Conservation (phyloP, 1,140 invertebrate genomes). For the Pseudomyrmex pallidus region DNA sequence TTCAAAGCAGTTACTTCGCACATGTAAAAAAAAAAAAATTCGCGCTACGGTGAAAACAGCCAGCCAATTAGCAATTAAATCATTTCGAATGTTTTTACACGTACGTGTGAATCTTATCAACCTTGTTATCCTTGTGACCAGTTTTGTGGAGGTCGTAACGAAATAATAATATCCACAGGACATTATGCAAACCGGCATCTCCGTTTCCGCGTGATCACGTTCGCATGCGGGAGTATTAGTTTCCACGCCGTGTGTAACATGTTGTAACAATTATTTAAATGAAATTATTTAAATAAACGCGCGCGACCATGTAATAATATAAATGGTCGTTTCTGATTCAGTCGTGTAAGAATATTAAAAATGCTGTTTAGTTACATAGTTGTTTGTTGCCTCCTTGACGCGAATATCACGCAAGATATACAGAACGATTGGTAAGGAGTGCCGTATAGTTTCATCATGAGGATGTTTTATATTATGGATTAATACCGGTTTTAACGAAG, state of each 20-base stretch:
- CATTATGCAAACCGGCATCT: not conserved
- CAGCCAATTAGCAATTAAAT: not conserved
- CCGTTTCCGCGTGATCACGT: not conserved
- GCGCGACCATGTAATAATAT: too few relatives aligned
- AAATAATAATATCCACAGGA: not conserved
- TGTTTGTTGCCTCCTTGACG: too few relatives aligned
- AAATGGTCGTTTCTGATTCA: too few relatives aligned
- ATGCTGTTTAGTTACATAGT: too few relatives aligned
- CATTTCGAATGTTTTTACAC: conserved; percentile 13
- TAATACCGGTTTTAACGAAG: not conserved
- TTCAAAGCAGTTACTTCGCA: too few relatives aligned
- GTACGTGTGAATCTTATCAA: conserved; percentile 16
- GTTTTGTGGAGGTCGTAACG: conserved; percentile 19
- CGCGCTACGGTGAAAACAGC: not conserved
- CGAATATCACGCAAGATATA: not conserved
- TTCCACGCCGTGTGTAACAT: too few relatives aligned
- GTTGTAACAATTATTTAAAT: too few relatives aligned
- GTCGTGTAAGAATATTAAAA: too few relatives aligned
- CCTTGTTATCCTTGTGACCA: conserved; percentile 12
- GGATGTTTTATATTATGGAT: not conserved
- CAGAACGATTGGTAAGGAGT: not conserved
- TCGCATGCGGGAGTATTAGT: too few relatives aligned
- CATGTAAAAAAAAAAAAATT: too few relatives aligned
- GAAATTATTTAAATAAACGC: too few relatives aligned
- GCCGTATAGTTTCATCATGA: conserved; percentile 13